Evolutionary conservation across 2,888 invertebrate species (phyloP).

Genomic region (Drosophila birchii): DNA sequence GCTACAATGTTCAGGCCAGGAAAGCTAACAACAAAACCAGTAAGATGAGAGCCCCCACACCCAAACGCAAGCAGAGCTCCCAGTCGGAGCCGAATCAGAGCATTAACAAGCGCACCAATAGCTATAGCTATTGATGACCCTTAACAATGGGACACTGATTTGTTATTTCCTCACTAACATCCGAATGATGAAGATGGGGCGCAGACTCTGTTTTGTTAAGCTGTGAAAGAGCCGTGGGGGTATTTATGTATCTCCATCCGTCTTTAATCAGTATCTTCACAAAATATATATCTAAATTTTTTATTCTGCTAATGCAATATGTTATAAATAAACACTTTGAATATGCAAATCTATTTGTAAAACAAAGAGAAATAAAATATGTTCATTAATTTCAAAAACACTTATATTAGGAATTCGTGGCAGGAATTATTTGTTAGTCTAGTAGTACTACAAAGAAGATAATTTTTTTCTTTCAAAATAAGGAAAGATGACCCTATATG

Average conservation of each 20-base stretch:
- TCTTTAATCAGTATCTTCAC: neutral
- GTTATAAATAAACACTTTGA: neutral
- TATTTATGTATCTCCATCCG: neutral
- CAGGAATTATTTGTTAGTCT: too few relatives aligned
- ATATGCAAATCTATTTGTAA: neutral
- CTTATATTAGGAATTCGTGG: too few relatives aligned
- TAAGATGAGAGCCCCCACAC: neutral
- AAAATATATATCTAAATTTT: neutral
- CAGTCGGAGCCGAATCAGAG: conserved; percentile 64
- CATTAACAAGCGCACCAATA: conserved; percentile 79
- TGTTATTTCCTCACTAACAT: neutral
- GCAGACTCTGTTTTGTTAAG: conserved; percentile 5
- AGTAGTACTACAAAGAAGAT: too few relatives aligned
- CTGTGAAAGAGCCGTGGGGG: conserved; percentile 2
- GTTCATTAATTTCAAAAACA: neutral
- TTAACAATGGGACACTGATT: neutral
- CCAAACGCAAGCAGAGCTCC: conserved; percentile 16
- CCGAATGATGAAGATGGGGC: conserved; percentile 13
- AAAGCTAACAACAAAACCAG: conserved; percentile 1
- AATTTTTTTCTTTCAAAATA: too few relatives aligned
- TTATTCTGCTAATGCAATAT: neutral
- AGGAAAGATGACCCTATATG: too few relatives aligned
- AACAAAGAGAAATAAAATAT: neutral
- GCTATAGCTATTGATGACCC: conserved; percentile 57
- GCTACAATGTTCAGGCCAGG: conserved; percentile 57